These are phyloP conservation scores for Chironomus tentans DNA, from an alignment of 2,888 invertebrate species.

Conservation along the genomic window DNA sequence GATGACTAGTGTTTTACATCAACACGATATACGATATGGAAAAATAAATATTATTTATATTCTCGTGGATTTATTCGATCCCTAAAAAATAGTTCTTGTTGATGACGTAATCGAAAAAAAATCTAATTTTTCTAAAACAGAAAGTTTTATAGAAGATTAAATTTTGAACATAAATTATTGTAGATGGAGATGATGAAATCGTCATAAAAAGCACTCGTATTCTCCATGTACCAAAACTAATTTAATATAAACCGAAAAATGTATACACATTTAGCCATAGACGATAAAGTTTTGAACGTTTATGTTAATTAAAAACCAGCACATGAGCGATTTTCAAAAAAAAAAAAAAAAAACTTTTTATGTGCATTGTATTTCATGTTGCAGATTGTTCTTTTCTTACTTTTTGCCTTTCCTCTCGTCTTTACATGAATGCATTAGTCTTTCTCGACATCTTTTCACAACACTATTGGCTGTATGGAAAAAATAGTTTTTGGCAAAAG, in stretches of 20 bases:
- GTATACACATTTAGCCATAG: background rate
- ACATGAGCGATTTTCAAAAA: background rate
- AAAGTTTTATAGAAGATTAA: too few relatives aligned
- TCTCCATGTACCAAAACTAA: background rate
- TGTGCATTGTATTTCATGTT: background rate
- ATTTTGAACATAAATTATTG: too few relatives aligned
- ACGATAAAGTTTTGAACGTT: background rate
- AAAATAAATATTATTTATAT: background rate
- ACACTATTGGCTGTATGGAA: background rate
- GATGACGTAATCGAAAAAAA: background rate
- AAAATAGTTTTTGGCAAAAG: background rate
- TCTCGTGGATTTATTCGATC: background rate
- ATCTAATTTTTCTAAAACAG: too few relatives aligned
- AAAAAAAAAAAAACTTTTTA: background rate
- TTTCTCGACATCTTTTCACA: background rate
- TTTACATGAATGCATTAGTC: background rate
- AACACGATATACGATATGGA: background rate
- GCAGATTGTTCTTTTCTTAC: background rate
- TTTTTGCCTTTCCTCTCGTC: background rate
- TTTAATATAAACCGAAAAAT: background rate
- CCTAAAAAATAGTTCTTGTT: background rate
- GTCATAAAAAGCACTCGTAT: background rate
- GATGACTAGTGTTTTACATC: slow-evolving; percentile 14
- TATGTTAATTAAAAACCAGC: background rate
- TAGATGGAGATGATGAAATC: background rate